Evolutionary conservation across 2,888 invertebrate species (phyloP), one percentile per base, ranked within the genome.

Genomic region (Leptinotarsa juncta): DNA sequence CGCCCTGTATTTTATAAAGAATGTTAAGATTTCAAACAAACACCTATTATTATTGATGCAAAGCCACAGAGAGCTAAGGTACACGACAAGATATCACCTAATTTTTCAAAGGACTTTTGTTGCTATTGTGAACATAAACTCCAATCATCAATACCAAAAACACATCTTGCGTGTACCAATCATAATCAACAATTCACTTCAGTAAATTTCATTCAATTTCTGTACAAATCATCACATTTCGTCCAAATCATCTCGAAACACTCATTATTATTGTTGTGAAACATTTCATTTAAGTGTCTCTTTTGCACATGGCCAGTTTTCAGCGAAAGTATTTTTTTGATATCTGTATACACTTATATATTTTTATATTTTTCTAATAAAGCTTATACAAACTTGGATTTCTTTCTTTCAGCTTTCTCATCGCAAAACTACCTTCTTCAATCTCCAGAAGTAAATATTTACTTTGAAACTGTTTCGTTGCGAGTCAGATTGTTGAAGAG

Each of bases 281-380:
- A 62, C 42, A 32, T 62, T 26, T 16, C 62, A 62, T 42, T n/a
- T 62, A 4, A n/a, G 26, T 4, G 32, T 32, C 42, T 62, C 4
- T n/a, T 62, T 7, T 32, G 12, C n/a, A n/a, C 42, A 32, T 7
- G 62, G 62, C 62, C 62, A 62, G 62, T 62, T 69, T 69, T 49
- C 23, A 69, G 16, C 20, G 72, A 71, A 76, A 78, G 77, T 70
- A 71, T 77, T 72, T 72, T 18, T 76, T 53, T 70, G 71, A 68
- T 72, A 42, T 65, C 57, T 67, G 23, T 70, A 67, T 68, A 65
- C 55, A 48, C 15, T 71, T 71, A 42, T 69, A 71, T 53, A 51
- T 48, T 70, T 76, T 74, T 72, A 71, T 70, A 73, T 70, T 76
- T 73, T 74, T 76, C 72, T 73, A 74, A 79, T 80, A 80, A 79